phyloP scores from a whole-genome alignment of 2,888 invertebrate species.

The Rapana venosa region DNA sequence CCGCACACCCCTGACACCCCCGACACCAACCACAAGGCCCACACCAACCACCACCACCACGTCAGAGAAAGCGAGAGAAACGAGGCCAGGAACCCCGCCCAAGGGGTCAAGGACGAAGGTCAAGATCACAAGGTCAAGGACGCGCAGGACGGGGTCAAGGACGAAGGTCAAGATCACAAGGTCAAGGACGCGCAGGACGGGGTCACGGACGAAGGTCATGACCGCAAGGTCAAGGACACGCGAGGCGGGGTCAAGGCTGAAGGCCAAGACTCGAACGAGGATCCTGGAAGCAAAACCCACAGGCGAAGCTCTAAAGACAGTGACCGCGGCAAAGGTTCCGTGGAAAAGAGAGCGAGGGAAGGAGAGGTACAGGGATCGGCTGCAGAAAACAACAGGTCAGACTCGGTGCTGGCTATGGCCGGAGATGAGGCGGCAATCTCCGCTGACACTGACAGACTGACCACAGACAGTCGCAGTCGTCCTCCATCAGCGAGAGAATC shows the following conservation, averaged over 20 bases:
- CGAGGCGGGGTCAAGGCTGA: not conserved
- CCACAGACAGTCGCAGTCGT: not conserved
- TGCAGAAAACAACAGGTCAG: not conserved
- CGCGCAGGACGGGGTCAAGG: not conserved
- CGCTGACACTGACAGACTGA: too few species aligned
- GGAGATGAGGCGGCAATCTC: not conserved
- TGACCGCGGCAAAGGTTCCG: not conserved
- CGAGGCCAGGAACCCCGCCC: not conserved
- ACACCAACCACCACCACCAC: not conserved
- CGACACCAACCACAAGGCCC: constrained; percentile 15
- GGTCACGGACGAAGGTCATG: not conserved
- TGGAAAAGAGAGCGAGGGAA: not conserved
- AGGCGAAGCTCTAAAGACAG: not conserved
- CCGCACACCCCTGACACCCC: not conserved
- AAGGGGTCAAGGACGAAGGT: not conserved
- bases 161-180: not conserved
- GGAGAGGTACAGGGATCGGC: not conserved
- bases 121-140: not conserved
- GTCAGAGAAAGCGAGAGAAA: not conserved
- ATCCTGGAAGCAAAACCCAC: not conserved
- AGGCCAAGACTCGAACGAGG: not conserved
- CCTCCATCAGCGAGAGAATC: not conserved
- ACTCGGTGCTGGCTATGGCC: not conserved
- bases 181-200: not conserved
- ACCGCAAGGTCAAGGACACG: not conserved